These are phyloP conservation scores for Sylvietta virens DNA, from an alignment of 2,113 vertebrate species.

Conservation along the genomic window DNA sequence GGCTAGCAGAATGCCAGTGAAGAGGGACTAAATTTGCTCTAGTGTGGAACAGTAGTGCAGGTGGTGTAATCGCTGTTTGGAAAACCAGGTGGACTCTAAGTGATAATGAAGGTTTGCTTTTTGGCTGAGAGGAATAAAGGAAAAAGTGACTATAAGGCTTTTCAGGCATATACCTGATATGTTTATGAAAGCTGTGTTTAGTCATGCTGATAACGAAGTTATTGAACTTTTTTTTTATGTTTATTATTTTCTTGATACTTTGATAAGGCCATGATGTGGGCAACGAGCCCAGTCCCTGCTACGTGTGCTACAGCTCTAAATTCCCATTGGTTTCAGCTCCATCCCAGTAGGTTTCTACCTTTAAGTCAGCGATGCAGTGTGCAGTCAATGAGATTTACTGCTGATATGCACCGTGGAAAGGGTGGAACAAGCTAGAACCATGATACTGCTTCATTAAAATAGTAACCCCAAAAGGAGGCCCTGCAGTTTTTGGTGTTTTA, in stretches of 20 bases:
- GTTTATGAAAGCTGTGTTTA: background rate
- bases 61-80: background rate
- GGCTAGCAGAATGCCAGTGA: background rate
- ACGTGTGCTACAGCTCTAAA: background rate
- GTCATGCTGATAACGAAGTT: background rate
- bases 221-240: background rate
- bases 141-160: background rate
- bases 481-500: background rate
- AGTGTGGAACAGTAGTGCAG: background rate
- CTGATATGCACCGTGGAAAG: background rate
- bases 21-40: background rate
- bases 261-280: background rate
- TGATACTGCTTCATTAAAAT: background rate
- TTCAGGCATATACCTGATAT: background rate
- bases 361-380: background rate
- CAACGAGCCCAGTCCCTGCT: background rate
- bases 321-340: background rate
- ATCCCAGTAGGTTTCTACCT: background rate
- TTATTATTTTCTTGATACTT: background rate
- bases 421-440: background rate
- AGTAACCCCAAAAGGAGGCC: background rate
- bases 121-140: background rate
- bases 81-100: background rate
- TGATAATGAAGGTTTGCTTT: background rate
- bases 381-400: background rate